Percentiles rank a stretch among this genome's conserved stretches.
These are phyloP conservation scores for Drosophila fuyamai DNA, from an alignment of 1,140 invertebrate species.

Conservation along the genomic window DNA sequence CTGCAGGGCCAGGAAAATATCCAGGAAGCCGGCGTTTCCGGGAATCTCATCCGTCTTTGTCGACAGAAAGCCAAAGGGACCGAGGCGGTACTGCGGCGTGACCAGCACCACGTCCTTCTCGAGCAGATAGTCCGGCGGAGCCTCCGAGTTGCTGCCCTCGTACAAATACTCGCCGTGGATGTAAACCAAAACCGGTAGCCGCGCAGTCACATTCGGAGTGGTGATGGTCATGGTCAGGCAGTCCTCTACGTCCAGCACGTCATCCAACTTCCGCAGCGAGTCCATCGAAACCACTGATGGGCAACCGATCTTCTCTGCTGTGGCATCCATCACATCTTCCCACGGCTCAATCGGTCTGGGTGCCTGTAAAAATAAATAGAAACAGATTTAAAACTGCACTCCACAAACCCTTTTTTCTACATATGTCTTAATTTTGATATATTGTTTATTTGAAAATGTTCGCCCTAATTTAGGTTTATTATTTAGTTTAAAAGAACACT, in stretches of 20 bases:
- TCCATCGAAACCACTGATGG: constrained; percentile 85
- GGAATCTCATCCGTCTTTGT: constrained; percentile 86
- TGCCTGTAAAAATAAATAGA: constrained; percentile 84
- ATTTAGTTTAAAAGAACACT: no score
- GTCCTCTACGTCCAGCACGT: constrained; percentile 77
- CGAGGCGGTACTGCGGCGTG: constrained; percentile 91
- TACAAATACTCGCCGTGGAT: constrained; percentile 83
- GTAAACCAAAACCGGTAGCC: constrained; percentile 77
- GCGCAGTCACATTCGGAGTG: constrained; percentile 68
- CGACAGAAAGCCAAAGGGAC: constrained; percentile 86
- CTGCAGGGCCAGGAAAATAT: constrained; percentile 87
- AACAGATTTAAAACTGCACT: no score
- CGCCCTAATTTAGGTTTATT: no score
- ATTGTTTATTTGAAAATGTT: no score
- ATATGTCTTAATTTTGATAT: no score
- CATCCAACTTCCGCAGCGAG: constrained; percentile 65
- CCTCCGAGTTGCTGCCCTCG: constrained; percentile 86
- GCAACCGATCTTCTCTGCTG: constrained; percentile 85
- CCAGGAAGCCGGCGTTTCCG: constrained; percentile 89
- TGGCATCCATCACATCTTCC: constrained; percentile 86
- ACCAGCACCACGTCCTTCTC: constrained; percentile 92
- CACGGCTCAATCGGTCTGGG: constrained; percentile 86
- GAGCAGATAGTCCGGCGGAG: constrained; percentile 90
- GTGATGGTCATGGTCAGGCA: constrained; percentile 78
- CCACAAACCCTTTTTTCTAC: no score